Conservation (phyloP, 2,888 invertebrate genomes). For the Lottia scabra region DNA sequence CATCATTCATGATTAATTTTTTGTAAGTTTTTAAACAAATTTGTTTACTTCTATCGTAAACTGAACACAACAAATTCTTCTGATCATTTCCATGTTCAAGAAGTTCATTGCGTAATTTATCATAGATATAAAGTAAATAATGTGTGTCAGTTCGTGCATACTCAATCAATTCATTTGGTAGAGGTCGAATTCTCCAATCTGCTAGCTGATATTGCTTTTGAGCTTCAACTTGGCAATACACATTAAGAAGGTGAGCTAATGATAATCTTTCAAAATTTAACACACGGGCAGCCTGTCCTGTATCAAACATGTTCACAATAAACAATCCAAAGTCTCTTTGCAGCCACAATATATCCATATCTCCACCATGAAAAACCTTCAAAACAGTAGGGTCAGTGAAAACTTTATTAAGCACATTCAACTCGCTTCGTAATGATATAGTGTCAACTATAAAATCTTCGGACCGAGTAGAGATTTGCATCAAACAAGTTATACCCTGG, state of each 20-base stretch:
- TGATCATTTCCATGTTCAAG: conserved; percentile 75
- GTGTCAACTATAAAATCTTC: conserved; percentile 92
- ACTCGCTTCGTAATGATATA: conserved; percentile 82
- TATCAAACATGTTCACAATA: conserved; percentile 97
- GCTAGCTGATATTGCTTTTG: conserved; percentile 94
- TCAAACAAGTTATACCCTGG: conserved; percentile 93
- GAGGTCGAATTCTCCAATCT: conserved; percentile 93
- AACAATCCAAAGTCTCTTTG: conserved; percentile 96
- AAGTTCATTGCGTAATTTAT: conserved; percentile 81
- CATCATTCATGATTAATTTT: conserved; percentile 79
- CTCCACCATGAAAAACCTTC: conserved; percentile 95
- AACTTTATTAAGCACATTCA: conserved; percentile 85
- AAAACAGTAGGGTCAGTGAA: conserved; percentile 90
- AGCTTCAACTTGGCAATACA: conserved; percentile 82
- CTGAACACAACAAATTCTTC: conserved; percentile 77
- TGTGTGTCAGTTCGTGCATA: conserved; percentile 97
- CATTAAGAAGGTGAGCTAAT: conserved; percentile 80
- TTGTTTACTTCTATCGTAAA: conserved; percentile 80
- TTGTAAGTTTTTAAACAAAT: conserved; percentile 83
- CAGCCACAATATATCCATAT: conserved; percentile 89
- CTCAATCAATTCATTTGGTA: conserved; percentile 81
- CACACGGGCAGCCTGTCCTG: conserved; percentile 85
- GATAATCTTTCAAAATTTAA: conserved; percentile 80
- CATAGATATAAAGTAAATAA: conserved; percentile 90
- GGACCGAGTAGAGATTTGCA: conserved; percentile 87